Percentiles rank a stretch among this genome's conserved stretches.
Conservation (phyloP, 2,113 vertebrate genomes). For the Montifringilla adamsi region DNA sequence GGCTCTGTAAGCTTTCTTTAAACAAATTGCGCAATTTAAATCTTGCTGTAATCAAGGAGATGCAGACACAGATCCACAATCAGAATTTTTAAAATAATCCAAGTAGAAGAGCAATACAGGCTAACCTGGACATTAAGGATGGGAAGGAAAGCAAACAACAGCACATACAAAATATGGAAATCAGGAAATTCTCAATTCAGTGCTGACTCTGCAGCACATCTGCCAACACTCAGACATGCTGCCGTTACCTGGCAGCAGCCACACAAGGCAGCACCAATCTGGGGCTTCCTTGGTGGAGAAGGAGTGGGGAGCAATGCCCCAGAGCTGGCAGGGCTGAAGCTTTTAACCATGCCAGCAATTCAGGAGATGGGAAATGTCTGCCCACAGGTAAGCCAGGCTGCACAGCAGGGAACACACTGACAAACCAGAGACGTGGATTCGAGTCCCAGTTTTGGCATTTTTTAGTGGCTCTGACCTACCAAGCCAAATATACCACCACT, state of each 20-base stretch:
- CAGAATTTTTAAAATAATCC: background rate
- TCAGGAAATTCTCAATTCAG: background rate
- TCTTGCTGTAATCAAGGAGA: background rate
- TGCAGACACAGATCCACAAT: background rate
- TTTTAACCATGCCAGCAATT: background rate
- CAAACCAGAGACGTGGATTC: background rate
- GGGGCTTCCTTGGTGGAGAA: background rate
- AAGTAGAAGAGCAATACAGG: background rate
- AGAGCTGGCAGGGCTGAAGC: background rate
- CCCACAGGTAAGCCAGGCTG: background rate
- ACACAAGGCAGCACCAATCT: background rate
- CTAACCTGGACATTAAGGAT: background rate
- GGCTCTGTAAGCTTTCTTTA: background rate
- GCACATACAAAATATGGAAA: background rate
- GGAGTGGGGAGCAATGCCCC: background rate
- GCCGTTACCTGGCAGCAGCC: background rate
- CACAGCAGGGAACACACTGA: background rate
- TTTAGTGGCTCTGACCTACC: background rate
- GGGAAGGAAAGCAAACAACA: background rate
- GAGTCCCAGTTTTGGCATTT: background rate
- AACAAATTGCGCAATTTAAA: background rate
- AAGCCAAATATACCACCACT: background rate
- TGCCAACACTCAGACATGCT: background rate
- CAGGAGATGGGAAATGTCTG: background rate
- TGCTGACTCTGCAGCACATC: background rate